Evolutionary conservation across 2,888 invertebrate species (phyloP), one percentile per base, ranked within the genome.

Genomic region (Sphecodes monilicornis): DNA sequence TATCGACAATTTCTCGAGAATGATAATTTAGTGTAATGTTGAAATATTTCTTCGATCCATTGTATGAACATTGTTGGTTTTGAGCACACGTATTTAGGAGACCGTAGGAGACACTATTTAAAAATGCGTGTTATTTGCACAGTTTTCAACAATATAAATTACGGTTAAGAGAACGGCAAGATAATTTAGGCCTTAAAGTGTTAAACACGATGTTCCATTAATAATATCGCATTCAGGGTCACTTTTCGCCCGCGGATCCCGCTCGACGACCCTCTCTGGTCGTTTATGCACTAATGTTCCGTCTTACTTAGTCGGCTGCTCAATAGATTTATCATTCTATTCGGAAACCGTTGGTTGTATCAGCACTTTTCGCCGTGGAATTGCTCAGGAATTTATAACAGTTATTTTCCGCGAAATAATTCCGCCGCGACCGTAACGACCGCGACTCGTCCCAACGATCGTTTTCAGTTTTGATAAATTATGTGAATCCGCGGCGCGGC

Each of bases 241-340:
- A 85, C 89, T 90, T 89, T 87, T 85, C 78, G 87, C 70, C 80
- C 76, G 57, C 68, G 80, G 66, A 66, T 50, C 86, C 76, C 74
- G 75, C 73, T 76, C 50, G 78, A 76, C 39, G 3, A 16, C 8
- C 50, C 73, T 73, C 76, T 60, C 78, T 90, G 29, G 22, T 92
- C 91, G 91, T 93, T 92, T 92, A 91, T 91, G 92, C 91, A 88
- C 91, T 91, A 91, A 93, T 91, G 90, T 75, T 46, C 87, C 83
- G 76, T 77, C 82, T 88, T 82, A 83, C 82, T 84, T 86, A 86
- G 80, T 76, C 72, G 76, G 82, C 84, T 83, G 72, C 88, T 43
- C 86, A 78, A 88, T 88, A 88, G 91, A 93, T 93, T 91, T 88
- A 91, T 93, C 92, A 89, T 91, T 91, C 86, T 88, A 89, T 91